Evolutionary conservation across 2,888 invertebrate genomes (phyloP), one percentile per base, ranked within the genome.

Genomic region (Pandemis heparana): DNA sequence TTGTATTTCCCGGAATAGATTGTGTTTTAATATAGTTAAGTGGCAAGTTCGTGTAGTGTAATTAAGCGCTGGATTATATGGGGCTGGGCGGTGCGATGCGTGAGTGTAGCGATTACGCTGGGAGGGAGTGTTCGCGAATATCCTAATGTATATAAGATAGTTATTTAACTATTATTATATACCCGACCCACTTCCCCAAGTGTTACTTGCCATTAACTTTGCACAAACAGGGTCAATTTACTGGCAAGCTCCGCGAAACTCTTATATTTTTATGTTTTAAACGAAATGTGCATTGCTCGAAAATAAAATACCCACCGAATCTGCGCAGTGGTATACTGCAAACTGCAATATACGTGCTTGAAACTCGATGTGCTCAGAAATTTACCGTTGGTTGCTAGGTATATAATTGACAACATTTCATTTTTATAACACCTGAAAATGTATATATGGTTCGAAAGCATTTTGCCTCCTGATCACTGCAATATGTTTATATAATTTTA

Each of bases 11-110:
- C 80, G 80, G 87, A 89, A 91, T 83, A 80, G 87, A 87, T 87
- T 89, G 84, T 81, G 78, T 76, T 85, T 90, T 91, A 91, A 91
- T 90, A 87, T 82, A 70, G 76, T 78, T 86, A 82, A 89, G 89
- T 89, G 89, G 84, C 77, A 64, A 79, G 83, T 79, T 79, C 48
- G 73, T 81, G 81, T 82, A 76, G 80, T 84, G 83, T 87, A 89
- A 87, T 86, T 87, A 87, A 86, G 79, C 82, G 78, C 79, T 74
- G 74, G 78, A 79, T 79, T 80, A 79, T 78, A 79, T 71, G 78
- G 77, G 80, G 78, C 77, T 77, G 74, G 79, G 78, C 76, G 76
- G 74, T 64, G 70, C 71, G 70, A 71, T 73, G 72, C 75, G 80
- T 77, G 80, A 84, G 85, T 84, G 85, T 84, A 75, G 77, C 80